Base-by-base conservation (phyloP, 2,888 invertebrate species). In the Beris morrisii region DNA sequence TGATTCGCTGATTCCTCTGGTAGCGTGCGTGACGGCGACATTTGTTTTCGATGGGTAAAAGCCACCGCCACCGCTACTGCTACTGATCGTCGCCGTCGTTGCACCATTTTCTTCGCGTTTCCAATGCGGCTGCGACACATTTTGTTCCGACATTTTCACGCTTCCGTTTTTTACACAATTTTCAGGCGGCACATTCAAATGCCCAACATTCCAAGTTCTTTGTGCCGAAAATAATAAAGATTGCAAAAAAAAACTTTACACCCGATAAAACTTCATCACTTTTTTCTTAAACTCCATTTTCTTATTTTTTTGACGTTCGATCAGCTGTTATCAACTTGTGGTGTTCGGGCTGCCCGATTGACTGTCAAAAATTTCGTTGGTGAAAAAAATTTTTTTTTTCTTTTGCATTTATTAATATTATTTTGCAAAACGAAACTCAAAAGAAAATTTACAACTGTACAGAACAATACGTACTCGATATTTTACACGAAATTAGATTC, bases 41-140 rank as follows among this genome's bases (percentile, higher is more conserved):
- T 61, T 61, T 50, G 61, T 61, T 61, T 61, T 61, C 52, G 61
- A 4, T 38, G 38, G 2, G 22, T 61, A 61, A 52, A 50, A 61
- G 31, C 61, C 52, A 59, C 58, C 45, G 31, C 61, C 52, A 59
- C 58, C 45, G 58, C 58, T 46, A 30, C 58, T 58, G 45, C 45
- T 57, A 22, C 57, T 45, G 5, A 53, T 48, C 44, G 52, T 22
- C 43, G 63, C 22, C 45, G 64, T 43, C 28, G 64, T 44, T 31
- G 64, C 44, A 45, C 64, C 52, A 38, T 30, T 53, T 43, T 53
- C 53, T 28, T 54, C 45, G n/a, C 53, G 54, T 64, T 53, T 64
- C 64, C 64, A 64, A 53, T 64, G 64, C 45, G 50, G 61, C 45
- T 61, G 61, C 48, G 48, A 32, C 44, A 64, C 64, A 54, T 64